These are phyloP conservation scores for Cryptocheilus praepositus DNA, from an alignment of 2,888 invertebrate genomes.

Conservation along the genomic window DNA sequence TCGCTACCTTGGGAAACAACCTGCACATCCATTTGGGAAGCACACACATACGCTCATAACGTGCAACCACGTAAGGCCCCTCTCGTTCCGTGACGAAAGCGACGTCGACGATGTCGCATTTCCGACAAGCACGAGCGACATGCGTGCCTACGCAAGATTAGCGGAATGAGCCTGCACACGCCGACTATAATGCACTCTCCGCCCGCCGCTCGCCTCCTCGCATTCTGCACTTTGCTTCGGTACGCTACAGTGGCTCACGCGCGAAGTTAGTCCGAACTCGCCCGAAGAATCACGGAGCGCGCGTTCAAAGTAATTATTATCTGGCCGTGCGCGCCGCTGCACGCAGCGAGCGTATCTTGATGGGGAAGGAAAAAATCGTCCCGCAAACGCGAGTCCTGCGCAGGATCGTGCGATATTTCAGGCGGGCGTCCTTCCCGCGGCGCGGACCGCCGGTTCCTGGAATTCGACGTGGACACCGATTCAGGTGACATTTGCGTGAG, in stretches of 20 bases:
- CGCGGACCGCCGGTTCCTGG: too few species aligned
- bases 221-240: too few species aligned
- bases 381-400: too few species aligned
- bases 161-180: conserved; percentile 46
- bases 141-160: conserved; percentile 61
- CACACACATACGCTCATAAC: neutral
- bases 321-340: conserved; percentile 19
- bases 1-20: too few species aligned
- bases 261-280: neutral
- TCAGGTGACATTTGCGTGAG: too few species aligned
- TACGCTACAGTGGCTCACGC: too few species aligned
- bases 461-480: too few species aligned
- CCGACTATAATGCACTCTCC: conserved; percentile 25
- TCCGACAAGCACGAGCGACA: conserved; percentile 55
- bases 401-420: too few species aligned
- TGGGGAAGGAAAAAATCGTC: neutral
- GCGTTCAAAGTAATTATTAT: conserved; percentile 43
- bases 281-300: conserved; percentile 39
- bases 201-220: neutral
- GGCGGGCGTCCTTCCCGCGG: too few species aligned
- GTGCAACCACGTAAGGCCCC: conserved; percentile 7
- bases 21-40: too few species aligned
- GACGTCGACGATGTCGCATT: conserved; percentile 57
- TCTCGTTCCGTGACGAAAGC: conserved; percentile 51
- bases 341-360: conserved; percentile 24